Conservation (phyloP, 2,888 invertebrate genomes). For the Drosophila conformis region DNA sequence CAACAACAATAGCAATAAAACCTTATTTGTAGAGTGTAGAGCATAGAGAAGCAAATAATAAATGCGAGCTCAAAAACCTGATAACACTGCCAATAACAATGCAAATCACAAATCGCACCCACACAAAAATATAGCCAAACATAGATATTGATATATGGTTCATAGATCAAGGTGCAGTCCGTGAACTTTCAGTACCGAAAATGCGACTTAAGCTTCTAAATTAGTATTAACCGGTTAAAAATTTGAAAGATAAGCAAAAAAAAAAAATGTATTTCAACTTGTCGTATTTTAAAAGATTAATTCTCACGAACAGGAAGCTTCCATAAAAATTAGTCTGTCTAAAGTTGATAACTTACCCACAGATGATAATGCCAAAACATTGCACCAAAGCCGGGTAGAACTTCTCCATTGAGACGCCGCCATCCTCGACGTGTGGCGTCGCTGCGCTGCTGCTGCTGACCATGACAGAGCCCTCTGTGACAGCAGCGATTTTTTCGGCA, state of each 20-base stretch:
- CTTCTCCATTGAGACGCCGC: constrained; percentile 88
- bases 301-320: neutral
- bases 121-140: neutral
- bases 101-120: constrained; percentile 2
- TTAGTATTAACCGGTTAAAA: neutral
- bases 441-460: constrained; percentile 26
- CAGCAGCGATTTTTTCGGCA: constrained; percentile 13
- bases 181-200: constrained; percentile 11
- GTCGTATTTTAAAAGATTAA: too few species aligned
- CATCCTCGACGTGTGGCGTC: constrained; percentile 63
- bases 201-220: neutral
- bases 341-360: constrained; percentile 89
- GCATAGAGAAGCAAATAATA: neutral
- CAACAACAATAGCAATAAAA: constrained; percentile 17
- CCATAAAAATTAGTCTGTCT: neutral
- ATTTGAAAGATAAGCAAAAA: neutral
- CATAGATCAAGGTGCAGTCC: constrained; percentile 20
- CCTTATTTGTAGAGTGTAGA: constrained; percentile 15
- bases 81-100: constrained; percentile 18
- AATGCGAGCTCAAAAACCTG: constrained; percentile 3
- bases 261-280: neutral
- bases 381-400: constrained; percentile 95
- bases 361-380: constrained; percentile 95
- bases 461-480: constrained; percentile 33
- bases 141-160: neutral